Evolutionary conservation across 2,888 invertebrate genomes (phyloP).

Genomic region (Nephrotoma appendiculata): DNA sequence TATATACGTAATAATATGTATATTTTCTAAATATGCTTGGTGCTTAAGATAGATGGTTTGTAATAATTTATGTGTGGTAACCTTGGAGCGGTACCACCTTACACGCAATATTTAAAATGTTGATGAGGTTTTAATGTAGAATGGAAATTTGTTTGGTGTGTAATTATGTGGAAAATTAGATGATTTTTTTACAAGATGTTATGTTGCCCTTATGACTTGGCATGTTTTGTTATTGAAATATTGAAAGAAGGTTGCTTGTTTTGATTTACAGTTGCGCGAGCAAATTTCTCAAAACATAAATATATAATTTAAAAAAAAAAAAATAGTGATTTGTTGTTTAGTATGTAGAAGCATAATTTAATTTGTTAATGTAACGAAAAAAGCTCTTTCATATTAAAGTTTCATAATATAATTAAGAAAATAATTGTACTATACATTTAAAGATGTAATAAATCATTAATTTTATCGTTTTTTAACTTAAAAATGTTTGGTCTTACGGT

Average conservation of each 20-base stretch:
- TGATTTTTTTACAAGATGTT: neutral
- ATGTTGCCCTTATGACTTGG: neutral
- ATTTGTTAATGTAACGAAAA: too few species aligned
- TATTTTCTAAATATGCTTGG: neutral
- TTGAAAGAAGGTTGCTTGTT: neutral
- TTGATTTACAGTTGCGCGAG: neutral
- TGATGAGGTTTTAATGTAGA: neutral
- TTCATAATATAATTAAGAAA: too few species aligned
- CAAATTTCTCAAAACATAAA: too few species aligned
- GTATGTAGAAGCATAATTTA: too few species aligned
- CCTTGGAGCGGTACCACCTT: neutral
- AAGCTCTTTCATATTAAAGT: too few species aligned
- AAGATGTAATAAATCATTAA: too few species aligned
- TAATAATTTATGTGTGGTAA: neutral
- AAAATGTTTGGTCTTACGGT: too few species aligned
- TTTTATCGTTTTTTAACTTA: too few species aligned
- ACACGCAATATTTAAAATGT: neutral
- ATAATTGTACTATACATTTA: too few species aligned
- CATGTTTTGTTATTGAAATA: neutral
- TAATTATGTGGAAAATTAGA: neutral
- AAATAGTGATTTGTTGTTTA: too few species aligned
- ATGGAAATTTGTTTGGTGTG: neutral
- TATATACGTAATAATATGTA: too few species aligned
- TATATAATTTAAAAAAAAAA: too few species aligned
- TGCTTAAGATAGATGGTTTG: neutral